Base-by-base conservation (phyloP, 2,797 vertebrate species). In the Fundulus diaphanus region DNA sequence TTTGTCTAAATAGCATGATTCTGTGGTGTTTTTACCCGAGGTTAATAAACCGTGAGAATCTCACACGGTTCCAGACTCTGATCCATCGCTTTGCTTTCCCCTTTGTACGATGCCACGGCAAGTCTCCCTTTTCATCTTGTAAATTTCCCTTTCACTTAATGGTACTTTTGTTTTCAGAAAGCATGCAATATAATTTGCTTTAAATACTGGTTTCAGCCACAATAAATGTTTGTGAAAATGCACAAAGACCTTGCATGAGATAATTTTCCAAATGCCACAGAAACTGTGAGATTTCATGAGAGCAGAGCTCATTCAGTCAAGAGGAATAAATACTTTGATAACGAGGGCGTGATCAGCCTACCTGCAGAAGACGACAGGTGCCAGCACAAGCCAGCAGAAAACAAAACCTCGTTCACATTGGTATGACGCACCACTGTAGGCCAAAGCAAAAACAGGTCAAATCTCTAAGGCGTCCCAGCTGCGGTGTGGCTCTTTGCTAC, bases 111-210 rank as follows among this genome's bases (percentile, higher is more conserved):
- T 20, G 73, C 37, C 71, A 44, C 70, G 79, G 61, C 75, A 49
- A n/a, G 46, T 81, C 91, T 92, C 93, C 90, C 88, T 93, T 93
- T 91, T 78, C 71, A 74, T 78, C 78, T 65, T n/a, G 70, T 81
- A 59, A 77, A 71, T 70, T 88, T 94, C 92, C 92, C 93, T 93
- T 93, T 92, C 79, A 71, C 66, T 63, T 70, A 59, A 79, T 81
- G 74, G 88, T 68, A 83, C 54, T 51, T 76, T 82, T 83, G 68
- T 59, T 11, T 11, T 82, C 68, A 29, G 15, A 57, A 77, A 65
- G 24, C 87, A 90, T 91, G 87, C 85, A 85, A 35, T 90, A 83
- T 72, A 72, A 68, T 81, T 86, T 83, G 61, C 71, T 82, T 80
- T 90, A 81, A 89, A 87, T 85, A 87, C 86, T 81, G 74, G 68